Percentiles rank a stretch among this genome's conserved stretches.
These are phyloP conservation scores for Gymnopithys bicolor DNA, from an alignment of 2,797 vertebrate species.

Conservation along the genomic window DNA sequence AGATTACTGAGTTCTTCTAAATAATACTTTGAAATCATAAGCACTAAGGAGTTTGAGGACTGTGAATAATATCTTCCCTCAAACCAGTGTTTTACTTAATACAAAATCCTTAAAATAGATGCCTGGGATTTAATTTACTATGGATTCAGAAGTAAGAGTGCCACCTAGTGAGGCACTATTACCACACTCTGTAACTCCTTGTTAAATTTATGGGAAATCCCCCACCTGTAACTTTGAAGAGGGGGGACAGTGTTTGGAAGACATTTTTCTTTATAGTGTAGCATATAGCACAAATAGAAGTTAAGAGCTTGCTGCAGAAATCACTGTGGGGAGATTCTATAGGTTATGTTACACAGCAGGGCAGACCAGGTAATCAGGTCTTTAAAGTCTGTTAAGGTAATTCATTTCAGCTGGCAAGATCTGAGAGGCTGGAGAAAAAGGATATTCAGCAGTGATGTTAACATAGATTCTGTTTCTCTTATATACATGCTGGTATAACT, in stretches of 20 bases:
- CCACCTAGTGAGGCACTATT: conserved; percentile 56
- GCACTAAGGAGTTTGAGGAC: background rate
- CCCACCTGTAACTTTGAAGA: background rate
- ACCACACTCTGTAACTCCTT: background rate
- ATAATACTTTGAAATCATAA: conserved; percentile 19
- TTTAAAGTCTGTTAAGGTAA: background rate
- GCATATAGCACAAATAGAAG: background rate
- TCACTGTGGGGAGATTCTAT: background rate
- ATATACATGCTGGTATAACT: background rate
- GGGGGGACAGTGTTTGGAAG: background rate
- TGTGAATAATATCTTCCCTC: background rate
- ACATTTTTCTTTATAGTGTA: background rate
- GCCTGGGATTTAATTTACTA: background rate
- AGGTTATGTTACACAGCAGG: background rate
- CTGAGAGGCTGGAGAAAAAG: conserved; percentile 19
- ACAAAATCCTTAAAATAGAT: background rate
- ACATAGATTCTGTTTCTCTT: conserved; percentile 9
- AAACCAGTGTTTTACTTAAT: background rate
- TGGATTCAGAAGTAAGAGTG: conserved; percentile 61
- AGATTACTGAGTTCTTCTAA: background rate
- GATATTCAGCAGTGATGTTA: background rate
- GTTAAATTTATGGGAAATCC: background rate
- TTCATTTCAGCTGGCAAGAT: background rate
- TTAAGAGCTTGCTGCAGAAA: background rate
- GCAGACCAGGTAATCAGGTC: background rate